Conservation (phyloP, 2,113 vertebrate species). For the Climacteris rufus region DNA sequence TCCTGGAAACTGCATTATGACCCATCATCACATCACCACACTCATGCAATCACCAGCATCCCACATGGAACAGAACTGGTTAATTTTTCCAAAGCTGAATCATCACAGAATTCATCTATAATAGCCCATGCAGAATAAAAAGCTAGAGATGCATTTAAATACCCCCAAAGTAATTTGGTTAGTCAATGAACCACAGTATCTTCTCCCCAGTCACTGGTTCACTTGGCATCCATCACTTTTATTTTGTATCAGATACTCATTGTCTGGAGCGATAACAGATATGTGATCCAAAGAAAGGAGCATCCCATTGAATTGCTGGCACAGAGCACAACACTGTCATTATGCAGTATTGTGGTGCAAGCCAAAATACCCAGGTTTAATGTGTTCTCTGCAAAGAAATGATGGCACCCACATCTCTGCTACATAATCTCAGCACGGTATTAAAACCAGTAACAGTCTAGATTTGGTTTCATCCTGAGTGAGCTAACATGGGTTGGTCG, state of each 20-base stretch:
- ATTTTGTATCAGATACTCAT: constrained; percentile 72
- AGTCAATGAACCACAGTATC: constrained; percentile 66
- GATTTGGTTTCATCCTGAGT: not conserved
- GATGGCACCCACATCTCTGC: not conserved
- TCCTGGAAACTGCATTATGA: not conserved
- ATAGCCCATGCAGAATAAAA: constrained; percentile 59
- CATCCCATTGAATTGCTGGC: constrained; percentile 56
- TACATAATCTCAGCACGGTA: not conserved
- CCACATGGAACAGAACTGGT: constrained; percentile 6
- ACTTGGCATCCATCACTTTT: constrained; percentile 66
- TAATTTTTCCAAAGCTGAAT: constrained; percentile 51
- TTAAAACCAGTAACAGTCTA: not conserved
- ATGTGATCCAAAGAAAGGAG: constrained; percentile 49
- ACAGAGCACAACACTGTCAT: not conserved
- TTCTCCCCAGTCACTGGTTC: constrained; percentile 57
- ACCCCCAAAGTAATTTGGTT: constrained; percentile 68
- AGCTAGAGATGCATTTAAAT: constrained; percentile 63
- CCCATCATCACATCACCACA: not conserved
- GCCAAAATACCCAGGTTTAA: constrained; percentile 28
- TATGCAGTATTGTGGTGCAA: not conserved
- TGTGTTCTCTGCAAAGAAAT: constrained; percentile 20
- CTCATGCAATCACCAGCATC: not conserved
- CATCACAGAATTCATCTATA: constrained; percentile 49
- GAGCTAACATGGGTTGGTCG: not conserved
- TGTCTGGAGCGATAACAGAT: constrained; percentile 57